These are phyloP conservation scores for Australoheros scitulus DNA, from an alignment of 2,113 vertebrate genomes.

Conservation along the genomic window DNA sequence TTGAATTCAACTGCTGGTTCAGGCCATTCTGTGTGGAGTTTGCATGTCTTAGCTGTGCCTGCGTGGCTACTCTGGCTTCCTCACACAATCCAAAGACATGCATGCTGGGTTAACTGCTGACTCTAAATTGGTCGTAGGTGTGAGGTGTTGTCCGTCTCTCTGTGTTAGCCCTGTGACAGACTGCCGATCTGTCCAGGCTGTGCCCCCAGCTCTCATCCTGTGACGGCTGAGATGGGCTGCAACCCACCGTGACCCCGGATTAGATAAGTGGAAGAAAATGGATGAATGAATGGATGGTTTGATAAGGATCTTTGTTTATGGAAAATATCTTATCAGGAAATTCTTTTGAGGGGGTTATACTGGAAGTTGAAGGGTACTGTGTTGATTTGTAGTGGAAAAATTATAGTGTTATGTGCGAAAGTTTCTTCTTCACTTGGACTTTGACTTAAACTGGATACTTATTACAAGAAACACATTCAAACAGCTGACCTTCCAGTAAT, in stretches of 20 bases:
- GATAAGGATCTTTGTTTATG: neutral
- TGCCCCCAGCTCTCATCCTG: fast-evolving
- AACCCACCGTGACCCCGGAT: neutral
- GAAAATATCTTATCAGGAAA: neutral
- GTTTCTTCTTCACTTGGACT: neutral
- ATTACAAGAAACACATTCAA: neutral
- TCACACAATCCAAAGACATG: neutral
- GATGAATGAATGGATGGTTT: neutral
- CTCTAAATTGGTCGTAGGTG: too few relatives aligned
- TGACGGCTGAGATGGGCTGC: neutral
- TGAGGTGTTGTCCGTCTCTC: too few relatives aligned
- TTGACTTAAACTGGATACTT: neutral
- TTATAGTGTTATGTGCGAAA: neutral
- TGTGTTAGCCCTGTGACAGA: neutral
- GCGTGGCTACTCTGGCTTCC: fast-evolving
- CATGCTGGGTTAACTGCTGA: too few relatives aligned
- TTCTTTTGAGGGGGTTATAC: neutral
- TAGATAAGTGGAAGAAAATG: neutral
- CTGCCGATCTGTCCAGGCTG: neutral
- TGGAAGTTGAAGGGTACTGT: neutral
- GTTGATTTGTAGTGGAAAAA: fast-evolving
- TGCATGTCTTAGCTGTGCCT: neutral
- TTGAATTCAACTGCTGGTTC: neutral
- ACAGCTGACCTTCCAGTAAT: neutral
- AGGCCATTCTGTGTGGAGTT: neutral